Percentiles rank a stretch among this genome's conserved stretches.
Evolutionary conservation across 2,113 vertebrate genomes (phyloP).

Genomic region (Mungos mungo): DNA sequence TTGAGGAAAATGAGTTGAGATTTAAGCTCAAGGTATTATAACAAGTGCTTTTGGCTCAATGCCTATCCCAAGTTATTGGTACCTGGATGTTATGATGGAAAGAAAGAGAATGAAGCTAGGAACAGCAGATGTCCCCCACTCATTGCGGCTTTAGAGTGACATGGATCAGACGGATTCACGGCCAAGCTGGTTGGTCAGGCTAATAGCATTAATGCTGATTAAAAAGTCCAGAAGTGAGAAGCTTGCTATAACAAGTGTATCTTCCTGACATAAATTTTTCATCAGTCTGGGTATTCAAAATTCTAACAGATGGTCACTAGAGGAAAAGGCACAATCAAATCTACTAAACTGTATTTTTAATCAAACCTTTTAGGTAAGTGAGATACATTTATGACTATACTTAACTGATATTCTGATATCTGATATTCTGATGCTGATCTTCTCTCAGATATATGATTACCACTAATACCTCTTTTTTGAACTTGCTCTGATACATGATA

Average conservation of each 20-base stretch:
- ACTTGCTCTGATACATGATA: not conserved
- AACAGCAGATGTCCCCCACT: not conserved
- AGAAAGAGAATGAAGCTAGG: not conserved
- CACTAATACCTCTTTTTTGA: not conserved
- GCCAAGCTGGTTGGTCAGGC: not conserved
- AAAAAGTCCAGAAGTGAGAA: not conserved
- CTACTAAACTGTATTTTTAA: not conserved
- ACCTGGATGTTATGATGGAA: not conserved
- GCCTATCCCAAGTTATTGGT: not conserved
- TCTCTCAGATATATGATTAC: not conserved
- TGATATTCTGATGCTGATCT: not conserved
- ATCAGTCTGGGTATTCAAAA: not conserved
- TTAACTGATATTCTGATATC: not conserved
- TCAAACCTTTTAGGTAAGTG: not conserved
- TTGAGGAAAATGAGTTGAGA: not conserved
- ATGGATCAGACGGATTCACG: not conserved
- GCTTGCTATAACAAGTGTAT: not conserved
- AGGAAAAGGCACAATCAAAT: constrained; percentile 8
- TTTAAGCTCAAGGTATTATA: constrained; percentile 5
- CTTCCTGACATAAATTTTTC: not conserved
- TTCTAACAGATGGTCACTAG: not conserved
- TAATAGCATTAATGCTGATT: not conserved
- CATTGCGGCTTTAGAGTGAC: not conserved
- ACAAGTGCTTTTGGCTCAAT: constrained; percentile 7
- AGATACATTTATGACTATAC: not conserved